Base-by-base conservation (phyloP, 2,888 invertebrate species). In the Caenorhabditis imperialis region DNA sequence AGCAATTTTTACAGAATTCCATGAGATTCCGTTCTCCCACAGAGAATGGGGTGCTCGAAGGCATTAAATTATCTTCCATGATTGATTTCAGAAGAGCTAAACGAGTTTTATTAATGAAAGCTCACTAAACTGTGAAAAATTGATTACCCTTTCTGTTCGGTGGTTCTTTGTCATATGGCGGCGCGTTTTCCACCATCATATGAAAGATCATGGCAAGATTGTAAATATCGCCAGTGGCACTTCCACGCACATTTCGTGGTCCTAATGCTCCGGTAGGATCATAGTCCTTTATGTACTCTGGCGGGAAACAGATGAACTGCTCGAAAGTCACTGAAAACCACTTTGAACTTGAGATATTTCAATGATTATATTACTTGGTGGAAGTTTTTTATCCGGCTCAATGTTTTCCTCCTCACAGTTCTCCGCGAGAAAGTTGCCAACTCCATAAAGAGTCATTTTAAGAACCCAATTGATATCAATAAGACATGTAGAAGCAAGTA, bases 391-490 rank as follows among this genome's bases (percentile, higher is more conserved):
- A 3, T 83, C 84, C 14, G 69, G 69, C 50, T 75, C 75, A 12
- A 85, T 55, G 27, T 73, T 74, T 10, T 70, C 79, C 4, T 58
- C 58, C 20, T 77, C 77, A 27, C 81, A 75, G 40, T 81, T 65
- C 23, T 79, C 65, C 44, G 75, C 63, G 20, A 86, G 44, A 42
- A 86, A 40, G 18, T 81, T 81, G 8, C 69, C 44, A 4, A 85
- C 65, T 12, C 86, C 86, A 58, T 84, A 87, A 30, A 83, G 69
- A 7, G 86, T 79, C 23, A 87, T 58, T 57, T 81, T 86, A 20
- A 86, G 48, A 10, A 87, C 87, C 87, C 87, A 87, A 54, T 87
- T 85, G n/a, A 77, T 75, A 54, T 87, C 87, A 55, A 87, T 84
- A 23, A 87, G 74, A 62, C 87, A 88, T 40, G 79, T 85, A 14